Evolutionary conservation across 2,797 vertebrate species (phyloP), one percentile per base, ranked within the genome.

Genomic region (Thunnus albacares): DNA sequence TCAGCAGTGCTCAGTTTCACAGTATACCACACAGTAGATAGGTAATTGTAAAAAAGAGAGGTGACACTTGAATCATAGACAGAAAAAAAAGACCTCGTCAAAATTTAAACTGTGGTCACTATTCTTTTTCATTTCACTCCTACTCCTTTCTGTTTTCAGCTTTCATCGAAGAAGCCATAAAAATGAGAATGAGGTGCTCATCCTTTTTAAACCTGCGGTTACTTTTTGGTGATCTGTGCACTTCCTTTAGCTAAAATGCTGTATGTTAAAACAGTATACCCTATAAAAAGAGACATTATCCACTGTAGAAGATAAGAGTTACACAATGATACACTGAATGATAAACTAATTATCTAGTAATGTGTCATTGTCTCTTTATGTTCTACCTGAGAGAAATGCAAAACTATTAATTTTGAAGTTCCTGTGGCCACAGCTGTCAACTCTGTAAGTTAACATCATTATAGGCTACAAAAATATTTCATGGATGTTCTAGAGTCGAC

Each of bases 401-500:
- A 71, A 81, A 30, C 63, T 65, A 60, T 64, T 67, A 1, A 77
- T 84, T 69, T 76, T 49, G 2, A 43, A 47, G 47, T 77, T 77
- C 45, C 18, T 24, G 71, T 49, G 66, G 59, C 43, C 64, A 59
- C 79, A 26, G 43, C 57, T 71, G 60, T 74, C 53, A 63, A 12
- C 49, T 62, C 26, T 66, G 69, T 55, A 75, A 71, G 68, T 80
- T 49, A 49, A 79, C 67, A 77, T 90, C 81, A 85, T 90, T 84
- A 79, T 28, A 83, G 83, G 75, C 57, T 77, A 41, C 80, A 56
- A 71, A 87, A 88, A 78, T 81, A 85, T 71, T 71, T 72, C 47
- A 57, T 62, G 75, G 63, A 79, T 79, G 74, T 88, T 51, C 74
- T 78, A 22, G 30, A 80, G 79, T 82, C 79, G 75, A 88, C 75